These are phyloP conservation scores for Monomorium pharaonis DNA, from an alignment of 1,140 invertebrate species.

Conservation along the genomic window DNA sequence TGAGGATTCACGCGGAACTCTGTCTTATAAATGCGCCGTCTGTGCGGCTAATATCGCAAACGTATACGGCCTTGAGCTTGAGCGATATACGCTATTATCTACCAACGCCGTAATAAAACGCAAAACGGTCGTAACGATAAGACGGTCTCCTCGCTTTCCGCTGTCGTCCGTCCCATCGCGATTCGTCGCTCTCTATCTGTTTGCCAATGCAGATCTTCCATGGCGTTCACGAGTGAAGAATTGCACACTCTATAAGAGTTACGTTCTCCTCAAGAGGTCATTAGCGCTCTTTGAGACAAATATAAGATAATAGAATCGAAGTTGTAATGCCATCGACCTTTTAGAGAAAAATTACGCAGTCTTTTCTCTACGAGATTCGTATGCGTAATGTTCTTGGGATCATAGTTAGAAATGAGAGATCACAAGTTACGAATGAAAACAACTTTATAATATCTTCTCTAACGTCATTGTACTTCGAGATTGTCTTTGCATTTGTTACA, in stretches of 20 bases:
- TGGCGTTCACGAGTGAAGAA: not conserved
- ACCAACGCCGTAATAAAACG: slow-evolving; percentile 18
- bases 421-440: not conserved
- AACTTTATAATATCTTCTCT: no score
- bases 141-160: not conserved
- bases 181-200: not conserved
- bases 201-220: not conserved
- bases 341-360: not conserved
- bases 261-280: not conserved
- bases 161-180: not conserved
- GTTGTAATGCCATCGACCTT: not conserved
- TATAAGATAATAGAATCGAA: not conserved
- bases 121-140: not conserved
- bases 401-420: no score
- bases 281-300: not conserved
- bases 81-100: slow-evolving; percentile 63
- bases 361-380: not conserved
- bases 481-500: no score
- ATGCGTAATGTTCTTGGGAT: not conserved
- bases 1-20: slow-evolving; percentile 40
- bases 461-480: no score
- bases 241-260: not conserved
- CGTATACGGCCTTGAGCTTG: slow-evolving; percentile 61
- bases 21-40: slow-evolving; percentile 50
- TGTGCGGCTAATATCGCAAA: not conserved